These are phyloP conservation scores for Pseudococcus jackbeardsleyi DNA, from an alignment of 2,888 invertebrate genomes.

Conservation along the genomic window DNA sequence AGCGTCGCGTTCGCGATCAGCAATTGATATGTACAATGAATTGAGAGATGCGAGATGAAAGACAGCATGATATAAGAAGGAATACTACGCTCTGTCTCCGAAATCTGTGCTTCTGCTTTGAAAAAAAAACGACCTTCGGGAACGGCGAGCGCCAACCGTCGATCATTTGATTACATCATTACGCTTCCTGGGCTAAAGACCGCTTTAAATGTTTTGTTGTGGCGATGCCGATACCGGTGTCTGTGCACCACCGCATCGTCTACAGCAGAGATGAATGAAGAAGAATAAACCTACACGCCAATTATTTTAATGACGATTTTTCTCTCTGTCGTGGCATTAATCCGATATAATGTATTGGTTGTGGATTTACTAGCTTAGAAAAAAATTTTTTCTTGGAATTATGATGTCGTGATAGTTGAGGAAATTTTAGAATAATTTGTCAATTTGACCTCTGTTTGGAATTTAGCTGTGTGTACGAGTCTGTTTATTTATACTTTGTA, in stretches of 20 bases:
- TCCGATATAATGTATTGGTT: not conserved
- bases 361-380: not conserved
- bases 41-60: not conserved
- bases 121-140: not conserved
- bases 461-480: not conserved
- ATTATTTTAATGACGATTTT: not conserved
- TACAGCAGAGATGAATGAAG: not conserved
- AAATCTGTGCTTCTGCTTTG: not conserved
- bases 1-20: not conserved
- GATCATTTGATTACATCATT: slow-evolving; percentile 12
- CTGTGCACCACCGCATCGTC: not conserved
- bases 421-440: not conserved
- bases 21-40: not conserved
- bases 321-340: not conserved
- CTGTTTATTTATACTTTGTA: not conserved
- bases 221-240: no score
- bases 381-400: not conserved
- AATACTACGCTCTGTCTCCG: not conserved
- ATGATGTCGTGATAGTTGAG: not conserved
- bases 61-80: not conserved
- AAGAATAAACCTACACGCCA: not conserved
- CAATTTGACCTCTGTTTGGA: not conserved
- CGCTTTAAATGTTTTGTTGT: slow-evolving; percentile 10
- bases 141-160: not conserved
- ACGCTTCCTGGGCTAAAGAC: slow-evolving; percentile 37